Percentiles rank a stretch among this genome's conserved stretches.
These are phyloP conservation scores for Macrotus californicus DNA, from an alignment of 2,113 vertebrate species.

Conservation along the genomic window DNA sequence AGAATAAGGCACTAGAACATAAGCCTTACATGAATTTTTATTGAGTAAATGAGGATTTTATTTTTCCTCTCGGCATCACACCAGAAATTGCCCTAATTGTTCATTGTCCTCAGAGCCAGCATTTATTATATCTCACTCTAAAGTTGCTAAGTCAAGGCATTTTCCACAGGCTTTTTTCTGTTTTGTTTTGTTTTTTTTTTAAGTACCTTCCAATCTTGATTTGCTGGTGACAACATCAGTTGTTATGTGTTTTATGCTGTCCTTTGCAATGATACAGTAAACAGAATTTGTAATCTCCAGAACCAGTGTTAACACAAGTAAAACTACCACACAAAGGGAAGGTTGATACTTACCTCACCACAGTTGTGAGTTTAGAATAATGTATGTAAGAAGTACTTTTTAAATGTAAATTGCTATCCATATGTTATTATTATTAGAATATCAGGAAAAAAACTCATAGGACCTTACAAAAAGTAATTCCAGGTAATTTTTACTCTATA, in stretches of 20 bases:
- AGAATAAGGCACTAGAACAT: background rate
- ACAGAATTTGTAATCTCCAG: background rate
- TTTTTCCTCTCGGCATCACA: background rate
- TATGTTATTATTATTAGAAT: background rate
- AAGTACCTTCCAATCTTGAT: background rate
- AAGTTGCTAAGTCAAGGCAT: background rate
- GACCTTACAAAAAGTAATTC: background rate
- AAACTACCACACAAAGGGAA: background rate
- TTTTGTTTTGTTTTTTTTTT: background rate
- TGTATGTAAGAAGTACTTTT: background rate
- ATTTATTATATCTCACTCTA: background rate
- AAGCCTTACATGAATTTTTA: background rate
- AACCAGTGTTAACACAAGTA: background rate
- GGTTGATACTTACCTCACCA: background rate
- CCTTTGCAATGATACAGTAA: background rate
- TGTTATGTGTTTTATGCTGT: background rate
- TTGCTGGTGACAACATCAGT: background rate
- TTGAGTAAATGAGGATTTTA: background rate
- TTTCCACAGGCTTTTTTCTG: constrained; percentile 19
- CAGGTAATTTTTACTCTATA: background rate
- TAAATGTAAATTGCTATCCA: background rate
- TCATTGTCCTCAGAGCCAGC: background rate
- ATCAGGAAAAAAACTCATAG: background rate
- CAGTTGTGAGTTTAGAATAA: background rate
- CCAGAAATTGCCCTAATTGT: background rate